Percentiles rank a stretch among this genome's conserved stretches.
These are phyloP conservation scores for Tinamus guttatus DNA, from an alignment of 2,113 vertebrate species.

Conservation along the genomic window DNA sequence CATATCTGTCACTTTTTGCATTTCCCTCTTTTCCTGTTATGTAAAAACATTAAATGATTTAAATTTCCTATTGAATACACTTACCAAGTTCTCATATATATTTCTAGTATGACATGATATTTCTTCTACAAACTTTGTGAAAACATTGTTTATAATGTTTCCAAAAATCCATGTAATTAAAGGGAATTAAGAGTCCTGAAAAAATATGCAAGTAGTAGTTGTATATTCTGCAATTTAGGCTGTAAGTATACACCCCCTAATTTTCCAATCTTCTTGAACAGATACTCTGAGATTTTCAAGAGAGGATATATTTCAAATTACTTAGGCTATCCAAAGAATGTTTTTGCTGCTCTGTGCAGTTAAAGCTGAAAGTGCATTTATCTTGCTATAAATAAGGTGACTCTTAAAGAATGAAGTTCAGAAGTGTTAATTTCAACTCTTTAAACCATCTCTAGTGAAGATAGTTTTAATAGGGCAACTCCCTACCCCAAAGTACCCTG, in stretches of 20 bases:
- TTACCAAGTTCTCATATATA: neutral
- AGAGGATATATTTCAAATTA: neutral
- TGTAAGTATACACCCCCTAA: constrained; percentile 17
- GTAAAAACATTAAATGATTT: neutral
- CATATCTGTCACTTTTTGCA: neutral
- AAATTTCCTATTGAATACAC: neutral
- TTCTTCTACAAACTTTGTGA: neutral
- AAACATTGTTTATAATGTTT: neutral
- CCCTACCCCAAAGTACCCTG: neutral
- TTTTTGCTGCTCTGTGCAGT: neutral
- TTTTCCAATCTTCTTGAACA: constrained; percentile 42
- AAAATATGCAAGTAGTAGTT: constrained; percentile 12
- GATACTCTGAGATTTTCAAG: constrained; percentile 25
- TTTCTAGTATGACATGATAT: neutral
- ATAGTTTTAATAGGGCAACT: neutral
- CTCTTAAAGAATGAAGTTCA: constrained; percentile 54
- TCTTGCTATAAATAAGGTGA: constrained; percentile 52
- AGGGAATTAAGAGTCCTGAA: neutral
- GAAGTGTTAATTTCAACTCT: constrained; percentile 38
- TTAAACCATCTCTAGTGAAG: neutral
- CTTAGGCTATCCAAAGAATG: neutral
- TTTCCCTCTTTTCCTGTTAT: neutral
- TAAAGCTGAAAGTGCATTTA: constrained; percentile 45
- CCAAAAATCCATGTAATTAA: neutral
- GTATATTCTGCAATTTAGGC: neutral